phyloP scores from a whole-genome alignment of 1,140 invertebrate species.

The Belonocnema kinseyi region DNA sequence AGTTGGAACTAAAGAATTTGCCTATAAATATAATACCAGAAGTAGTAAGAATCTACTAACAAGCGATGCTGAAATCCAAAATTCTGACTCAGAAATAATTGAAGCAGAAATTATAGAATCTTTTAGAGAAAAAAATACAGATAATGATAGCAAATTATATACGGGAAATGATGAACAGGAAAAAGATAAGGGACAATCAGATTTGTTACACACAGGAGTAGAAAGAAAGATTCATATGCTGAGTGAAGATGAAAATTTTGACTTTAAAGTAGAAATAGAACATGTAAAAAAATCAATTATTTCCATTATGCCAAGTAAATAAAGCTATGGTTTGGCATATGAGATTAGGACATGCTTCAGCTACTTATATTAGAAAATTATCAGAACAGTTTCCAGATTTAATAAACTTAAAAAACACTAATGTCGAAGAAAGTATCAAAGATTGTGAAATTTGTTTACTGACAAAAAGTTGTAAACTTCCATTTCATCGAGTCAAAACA shows the following conservation, averaged over 20 bases:
- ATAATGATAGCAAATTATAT: too few relatives aligned
- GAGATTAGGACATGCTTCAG: neutral
- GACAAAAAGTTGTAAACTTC: neutral
- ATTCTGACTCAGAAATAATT: too few relatives aligned
- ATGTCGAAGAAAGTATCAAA: neutral
- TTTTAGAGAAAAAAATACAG: too few relatives aligned
- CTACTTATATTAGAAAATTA: neutral
- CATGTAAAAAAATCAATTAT: neutral
- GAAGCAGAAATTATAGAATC: too few relatives aligned
- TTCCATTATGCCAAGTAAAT: neutral
- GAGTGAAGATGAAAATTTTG: too few relatives aligned
- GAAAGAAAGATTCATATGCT: too few relatives aligned
- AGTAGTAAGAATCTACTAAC: neutral
- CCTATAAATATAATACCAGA: neutral
- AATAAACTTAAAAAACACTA: too few relatives aligned
- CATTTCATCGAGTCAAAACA: neutral
- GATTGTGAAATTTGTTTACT: neutral
- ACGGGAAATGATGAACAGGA: too few relatives aligned
- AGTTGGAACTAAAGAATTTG: neutral
- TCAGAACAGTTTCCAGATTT: neutral
- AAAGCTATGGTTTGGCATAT: constrained; percentile 3
- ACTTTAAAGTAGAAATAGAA: too few relatives aligned
- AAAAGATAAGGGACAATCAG: too few relatives aligned
- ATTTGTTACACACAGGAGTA: too few relatives aligned
- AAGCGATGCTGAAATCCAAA: too few relatives aligned